Percentiles rank a stretch among this genome's conserved stretches.
Conservation (phyloP, 2,113 vertebrate species). For the Galbula dea region DNA sequence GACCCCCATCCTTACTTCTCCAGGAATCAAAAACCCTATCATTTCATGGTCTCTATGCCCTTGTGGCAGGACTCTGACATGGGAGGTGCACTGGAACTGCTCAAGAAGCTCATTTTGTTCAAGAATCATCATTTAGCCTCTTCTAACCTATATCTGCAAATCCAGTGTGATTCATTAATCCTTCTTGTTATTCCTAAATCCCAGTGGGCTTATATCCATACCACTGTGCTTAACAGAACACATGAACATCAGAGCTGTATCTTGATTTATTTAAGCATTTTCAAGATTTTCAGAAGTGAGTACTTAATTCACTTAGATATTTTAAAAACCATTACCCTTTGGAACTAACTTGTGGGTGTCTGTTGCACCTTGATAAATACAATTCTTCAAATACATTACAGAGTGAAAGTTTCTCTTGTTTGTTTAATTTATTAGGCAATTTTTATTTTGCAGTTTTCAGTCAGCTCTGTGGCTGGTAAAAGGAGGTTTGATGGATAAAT, state of each 20-base stretch:
- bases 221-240: background rate
- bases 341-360: background rate
- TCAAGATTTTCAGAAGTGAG: background rate
- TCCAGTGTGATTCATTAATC: background rate
- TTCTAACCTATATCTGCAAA: background rate
- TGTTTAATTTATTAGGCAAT: background rate
- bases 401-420: background rate
- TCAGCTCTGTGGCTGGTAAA: background rate
- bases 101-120: background rate
- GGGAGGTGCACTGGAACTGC: background rate
- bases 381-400: background rate
- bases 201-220: background rate
- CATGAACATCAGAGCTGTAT: background rate
- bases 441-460: background rate
- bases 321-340: background rate
- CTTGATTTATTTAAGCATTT: background rate
- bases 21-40: too few relatives aligned
- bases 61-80: background rate
- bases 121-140: background rate
- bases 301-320: background rate
- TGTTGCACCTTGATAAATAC: background rate
- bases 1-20: too few relatives aligned
- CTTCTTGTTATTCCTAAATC: background rate
- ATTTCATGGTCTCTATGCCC: too few relatives aligned
- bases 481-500: background rate